A percentile compares a stretch with the other conserved stretches of the same genome.
These are phyloP conservation scores for Pararge aegeria DNA, from an alignment of 1,140 invertebrate genomes.

Conservation along the genomic window DNA sequence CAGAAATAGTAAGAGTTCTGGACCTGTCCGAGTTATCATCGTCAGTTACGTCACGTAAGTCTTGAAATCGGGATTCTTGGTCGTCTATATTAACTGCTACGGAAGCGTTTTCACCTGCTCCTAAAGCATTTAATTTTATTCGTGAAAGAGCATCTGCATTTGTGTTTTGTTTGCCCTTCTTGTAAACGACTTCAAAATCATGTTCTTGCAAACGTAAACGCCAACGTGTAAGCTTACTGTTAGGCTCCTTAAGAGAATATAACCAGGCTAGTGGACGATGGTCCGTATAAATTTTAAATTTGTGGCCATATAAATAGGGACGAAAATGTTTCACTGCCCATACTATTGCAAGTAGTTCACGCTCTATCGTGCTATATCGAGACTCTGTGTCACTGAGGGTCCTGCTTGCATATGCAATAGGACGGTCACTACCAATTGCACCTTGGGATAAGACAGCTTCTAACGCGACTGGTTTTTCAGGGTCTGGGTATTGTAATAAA, in stretches of 20 bases:
- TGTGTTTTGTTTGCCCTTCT: slow-evolving; percentile 49
- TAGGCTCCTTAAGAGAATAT: slow-evolving; percentile 29
- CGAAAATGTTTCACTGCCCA: slow-evolving; percentile 5
- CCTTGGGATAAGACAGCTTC: slow-evolving; percentile 26
- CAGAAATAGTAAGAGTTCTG: too few relatives aligned
- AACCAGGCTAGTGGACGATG: slow-evolving; percentile 27
- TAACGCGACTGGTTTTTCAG: slow-evolving; percentile 42
- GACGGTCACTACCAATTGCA: slow-evolving; percentile 35
- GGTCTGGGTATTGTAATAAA: slow-evolving; percentile 42
- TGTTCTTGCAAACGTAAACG: slow-evolving; percentile 39
- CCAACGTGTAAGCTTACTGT: slow-evolving; percentile 44
- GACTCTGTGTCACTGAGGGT: background rate
- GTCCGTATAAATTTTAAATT: slow-evolving; percentile 31
- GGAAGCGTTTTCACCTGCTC: too few relatives aligned
- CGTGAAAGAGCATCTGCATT: slow-evolving; percentile 48
- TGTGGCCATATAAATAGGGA: slow-evolving; percentile 29
- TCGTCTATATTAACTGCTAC: too few relatives aligned
- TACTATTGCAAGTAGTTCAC: slow-evolving; percentile 3
- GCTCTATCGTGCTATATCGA: background rate
- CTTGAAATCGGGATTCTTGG: too few relatives aligned
- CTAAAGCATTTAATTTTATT: slow-evolving; percentile 11
- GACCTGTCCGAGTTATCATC: too few relatives aligned
- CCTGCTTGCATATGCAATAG: slow-evolving; percentile 25
- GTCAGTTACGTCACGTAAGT: too few relatives aligned
- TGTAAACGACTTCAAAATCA: slow-evolving; percentile 65